phyloP scores from a whole-genome alignment of 2,113 vertebrate genomes.

The Paraplagusia blochii region DNA sequence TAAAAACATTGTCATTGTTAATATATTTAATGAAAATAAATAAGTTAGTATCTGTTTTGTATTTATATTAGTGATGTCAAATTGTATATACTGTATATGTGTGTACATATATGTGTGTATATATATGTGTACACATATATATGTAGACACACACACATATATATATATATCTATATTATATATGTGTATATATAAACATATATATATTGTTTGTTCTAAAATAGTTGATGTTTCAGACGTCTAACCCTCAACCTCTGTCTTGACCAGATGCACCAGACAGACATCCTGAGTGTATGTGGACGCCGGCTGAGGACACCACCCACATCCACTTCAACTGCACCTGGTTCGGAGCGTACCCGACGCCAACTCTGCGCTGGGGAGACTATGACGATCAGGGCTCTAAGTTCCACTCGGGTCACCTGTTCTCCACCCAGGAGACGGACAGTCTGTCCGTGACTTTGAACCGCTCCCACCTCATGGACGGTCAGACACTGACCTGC shows the following conservation, averaged over 20 bases:
- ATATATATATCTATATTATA: too few relatives aligned
- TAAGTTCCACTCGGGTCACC: neutral
- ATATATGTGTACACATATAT: too few relatives aligned
- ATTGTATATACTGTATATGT: too few relatives aligned
- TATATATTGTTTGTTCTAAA: too few relatives aligned
- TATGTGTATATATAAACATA: too few relatives aligned
- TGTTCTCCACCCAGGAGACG: neutral
- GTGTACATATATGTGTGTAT: too few relatives aligned
- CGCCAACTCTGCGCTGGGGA: slow-evolving; percentile 80
- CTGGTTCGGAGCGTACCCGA: slow-evolving; percentile 84
- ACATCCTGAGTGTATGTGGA: slow-evolving; percentile 75
- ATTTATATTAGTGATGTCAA: too few relatives aligned
- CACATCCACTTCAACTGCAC: slow-evolving; percentile 78
- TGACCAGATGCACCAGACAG: slow-evolving; percentile 73
- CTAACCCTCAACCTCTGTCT: slow-evolving; percentile 4
- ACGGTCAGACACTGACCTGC: slow-evolving; percentile 79
- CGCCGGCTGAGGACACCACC: neutral
- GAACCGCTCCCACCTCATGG: slow-evolving; percentile 73
- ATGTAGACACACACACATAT: too few relatives aligned
- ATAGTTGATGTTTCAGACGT: too few relatives aligned
- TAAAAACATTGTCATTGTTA: too few relatives aligned
- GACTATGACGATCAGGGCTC: slow-evolving; percentile 1
- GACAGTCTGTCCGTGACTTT: slow-evolving; percentile 69
- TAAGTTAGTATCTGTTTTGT: too few relatives aligned
- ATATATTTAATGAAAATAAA: too few relatives aligned